Base-by-base conservation (phyloP, 1,140 invertebrate species). In the Neotoxoptera formosana region DNA sequence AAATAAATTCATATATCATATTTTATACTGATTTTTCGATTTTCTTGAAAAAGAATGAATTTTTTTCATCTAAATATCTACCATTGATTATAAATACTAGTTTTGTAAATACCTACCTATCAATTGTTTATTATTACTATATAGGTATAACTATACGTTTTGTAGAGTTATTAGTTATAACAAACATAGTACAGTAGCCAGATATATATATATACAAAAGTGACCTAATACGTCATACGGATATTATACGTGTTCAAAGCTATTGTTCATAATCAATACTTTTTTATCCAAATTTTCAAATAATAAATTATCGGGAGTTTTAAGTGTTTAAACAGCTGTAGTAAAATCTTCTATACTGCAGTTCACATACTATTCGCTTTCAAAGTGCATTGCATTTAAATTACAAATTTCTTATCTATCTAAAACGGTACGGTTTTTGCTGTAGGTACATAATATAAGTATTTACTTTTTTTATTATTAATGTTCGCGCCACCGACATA, bases 241-340 rank as follows among this genome's bases (percentile, higher is more conserved):
- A 34, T 88, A 76, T 76, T 76, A n/a, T 76, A 89, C 45, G 48
- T 56, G 87, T 89, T 89, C 2, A 56, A 89, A 53, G 8, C 87
- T 25, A 30, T 89, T 89, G 34, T 89, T 56, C 87, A 34, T 56
- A 53, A 89, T 89, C 51, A 89, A 89, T 89, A 89, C 36, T 48
- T 30, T 89, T 89, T 34, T 36, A 6, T 47, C 20, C 25, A 89
- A 89, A 36, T 56, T 89, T 53, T 36, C n/a, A n/a, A 76, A 41
- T 41, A 36, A 89, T 56, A n/a, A 76, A n/a, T n/a, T 56, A 89
- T 36, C 87, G 7, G 7, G 34, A 76, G 51, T 25, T 89, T 53
- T 7, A 53, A 17, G 20, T 53, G 51, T 23, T 53, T 53, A 36
- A 89, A 89, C 4, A 89, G 21, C 9, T 56, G 7, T 23, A 34